Evolutionary conservation across 2,797 vertebrate species (phyloP), one percentile per base, ranked within the genome.

Genomic region (Pseudomugil gertrudae): DNA sequence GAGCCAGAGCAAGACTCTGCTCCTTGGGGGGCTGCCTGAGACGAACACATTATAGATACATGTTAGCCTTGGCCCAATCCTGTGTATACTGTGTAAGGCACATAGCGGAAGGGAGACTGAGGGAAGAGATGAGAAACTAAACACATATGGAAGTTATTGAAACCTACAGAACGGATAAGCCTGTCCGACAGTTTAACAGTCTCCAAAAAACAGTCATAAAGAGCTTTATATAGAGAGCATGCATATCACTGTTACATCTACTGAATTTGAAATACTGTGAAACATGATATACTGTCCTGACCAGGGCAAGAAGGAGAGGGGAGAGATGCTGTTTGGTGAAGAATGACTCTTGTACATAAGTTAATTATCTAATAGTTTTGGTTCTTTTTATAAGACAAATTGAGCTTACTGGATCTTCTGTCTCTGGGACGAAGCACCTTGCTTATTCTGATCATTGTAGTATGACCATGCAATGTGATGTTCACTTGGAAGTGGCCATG

Each of bases 41-140:
- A 92, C 79, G 77, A 89, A 88, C 81, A 91, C 90, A 93, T 91
- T 92, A 89, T 87, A 89, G 85, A 90, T 89, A 90, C 92, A 89
- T 90, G 90, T 92, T 93, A 91, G 90, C 87, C 89, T 93, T 92
- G 92, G 91, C 92, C 74, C 66, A 73, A 74, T 76, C 72, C 71
- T 85, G 79, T 86, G 85, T 84, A 84, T 82, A 88, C 85, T 71
- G 79, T 77, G 71, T 80, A 79, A 79, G 79, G 86, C 78, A 68
- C 77, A 87, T 79, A 74, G 76, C 68, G 76, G 83, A 83, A 78
- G 56, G 54, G 74, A 84, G 80, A 83, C 62, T 69, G 78, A 83
- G 73, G 78, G 81, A 85, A 75, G 85, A 76, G 80, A 84, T 73
- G 85, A 88, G 77, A 86, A 86, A 91, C 87, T 29, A 85, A 89